phyloP scores from a whole-genome alignment of 2,888 invertebrate species.

The Caenorhabditis sp. region DNA sequence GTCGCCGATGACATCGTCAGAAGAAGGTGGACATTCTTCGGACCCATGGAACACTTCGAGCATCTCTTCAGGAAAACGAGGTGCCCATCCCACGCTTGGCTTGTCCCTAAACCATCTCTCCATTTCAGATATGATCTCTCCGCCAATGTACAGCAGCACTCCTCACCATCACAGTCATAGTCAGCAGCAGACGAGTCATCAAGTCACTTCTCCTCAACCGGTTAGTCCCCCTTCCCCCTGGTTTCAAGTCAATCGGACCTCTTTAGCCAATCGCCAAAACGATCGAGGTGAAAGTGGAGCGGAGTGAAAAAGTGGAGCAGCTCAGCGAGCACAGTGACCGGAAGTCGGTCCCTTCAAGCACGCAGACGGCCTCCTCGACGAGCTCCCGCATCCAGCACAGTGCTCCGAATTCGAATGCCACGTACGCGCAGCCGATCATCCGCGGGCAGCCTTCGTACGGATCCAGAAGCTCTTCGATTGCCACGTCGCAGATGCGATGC shows the following conservation, averaged over 20 bases:
- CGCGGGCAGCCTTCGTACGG: constrained; percentile 51
- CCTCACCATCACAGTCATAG: constrained; percentile 41
- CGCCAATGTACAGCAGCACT: constrained; percentile 59
- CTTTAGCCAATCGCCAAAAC: constrained; percentile 58
- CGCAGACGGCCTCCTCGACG: constrained; percentile 27
- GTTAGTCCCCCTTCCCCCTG: no score
- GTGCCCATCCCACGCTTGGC: background rate
- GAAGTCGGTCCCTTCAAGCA: constrained; percentile 9
- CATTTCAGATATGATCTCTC: constrained; percentile 43
- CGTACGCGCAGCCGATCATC: constrained; percentile 63
- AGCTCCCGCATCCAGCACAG: constrained; percentile 30
- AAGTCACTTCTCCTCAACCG: constrained; percentile 25
- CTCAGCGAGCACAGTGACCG: background rate
- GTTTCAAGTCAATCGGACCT: background rate
- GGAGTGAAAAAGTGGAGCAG: constrained; percentile 58
- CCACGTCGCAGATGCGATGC: constrained; percentile 60
- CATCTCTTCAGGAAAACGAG: constrained; percentile 48
- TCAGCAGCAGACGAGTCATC: constrained; percentile 15
- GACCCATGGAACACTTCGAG: constrained; percentile 59
- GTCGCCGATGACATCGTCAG: constrained; percentile 65
- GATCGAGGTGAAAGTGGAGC: constrained; percentile 63
- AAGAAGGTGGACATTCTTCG: constrained; percentile 59
- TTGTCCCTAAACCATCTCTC: no score
- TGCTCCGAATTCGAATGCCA: constrained; percentile 27
- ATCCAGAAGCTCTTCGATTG: constrained; percentile 60